A percentile compares a stretch with the other conserved stretches of the same genome.
Conservation (phyloP, 1,140 invertebrate species). For the Bombus superbus region DNA sequence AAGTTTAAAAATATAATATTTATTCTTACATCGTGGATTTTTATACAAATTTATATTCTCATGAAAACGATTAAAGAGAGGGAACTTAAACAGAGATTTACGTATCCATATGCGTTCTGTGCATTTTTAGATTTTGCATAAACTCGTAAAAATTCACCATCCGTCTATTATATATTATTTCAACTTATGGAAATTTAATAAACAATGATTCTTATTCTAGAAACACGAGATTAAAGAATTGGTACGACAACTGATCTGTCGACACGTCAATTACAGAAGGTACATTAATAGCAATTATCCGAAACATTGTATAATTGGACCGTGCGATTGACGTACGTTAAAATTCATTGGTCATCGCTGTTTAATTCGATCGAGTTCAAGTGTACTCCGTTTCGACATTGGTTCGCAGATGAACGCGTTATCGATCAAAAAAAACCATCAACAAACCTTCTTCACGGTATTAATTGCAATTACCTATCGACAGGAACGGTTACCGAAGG, state of each 20-base stretch:
- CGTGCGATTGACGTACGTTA: conserved; percentile 25
- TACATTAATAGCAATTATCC: conserved; percentile 18
- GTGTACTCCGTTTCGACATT: conserved; percentile 19
- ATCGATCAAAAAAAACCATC: background rate
- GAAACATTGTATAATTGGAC: conserved; percentile 25
- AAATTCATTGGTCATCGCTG: conserved; percentile 36
- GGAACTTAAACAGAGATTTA: background rate
- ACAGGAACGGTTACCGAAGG: background rate
- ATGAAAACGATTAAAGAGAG: background rate
- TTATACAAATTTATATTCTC: background rate
- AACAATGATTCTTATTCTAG: no score
- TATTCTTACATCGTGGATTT: background rate
- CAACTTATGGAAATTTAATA: no score
- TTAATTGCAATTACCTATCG: background rate
- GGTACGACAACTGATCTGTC: background rate
- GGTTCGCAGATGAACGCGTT: background rate
- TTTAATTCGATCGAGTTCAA: conserved; percentile 28
- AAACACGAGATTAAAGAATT: background rate
- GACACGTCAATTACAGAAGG: background rate
- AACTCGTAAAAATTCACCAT: no score
- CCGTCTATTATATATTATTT: no score
- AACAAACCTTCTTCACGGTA: no score
- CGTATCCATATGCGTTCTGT: no score
- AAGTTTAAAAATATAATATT: background rate
- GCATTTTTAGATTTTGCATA: no score